phyloP scores from a whole-genome alignment of 2,113 vertebrate species.

The Microtus pennsylvanicus region DNA sequence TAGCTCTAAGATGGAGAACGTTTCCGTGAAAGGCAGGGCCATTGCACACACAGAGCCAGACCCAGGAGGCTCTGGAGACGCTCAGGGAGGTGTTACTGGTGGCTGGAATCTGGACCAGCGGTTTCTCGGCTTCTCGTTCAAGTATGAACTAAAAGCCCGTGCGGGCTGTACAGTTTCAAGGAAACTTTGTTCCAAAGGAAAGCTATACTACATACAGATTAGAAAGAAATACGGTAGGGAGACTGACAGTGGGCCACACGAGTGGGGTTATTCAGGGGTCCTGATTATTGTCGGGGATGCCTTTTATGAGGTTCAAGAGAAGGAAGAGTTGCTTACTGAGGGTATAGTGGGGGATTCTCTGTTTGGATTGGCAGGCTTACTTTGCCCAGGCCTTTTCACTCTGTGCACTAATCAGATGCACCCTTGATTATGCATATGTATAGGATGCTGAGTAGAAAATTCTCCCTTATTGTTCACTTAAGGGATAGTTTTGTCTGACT shows the following conservation, averaged over 20 bases:
- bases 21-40: neutral
- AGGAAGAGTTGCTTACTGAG: neutral
- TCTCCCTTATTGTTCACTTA: neutral
- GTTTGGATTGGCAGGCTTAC: neutral
- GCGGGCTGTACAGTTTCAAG: neutral
- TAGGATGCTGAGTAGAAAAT: neutral
- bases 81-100: neutral
- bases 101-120: too few species aligned
- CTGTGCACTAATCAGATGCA: too few species aligned
- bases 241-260: neutral
- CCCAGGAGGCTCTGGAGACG: neutral
- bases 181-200: neutral
- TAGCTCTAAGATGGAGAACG: neutral
- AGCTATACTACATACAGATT: neutral
- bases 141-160: neutral
- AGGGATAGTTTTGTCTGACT: neutral
- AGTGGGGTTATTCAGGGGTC: neutral
- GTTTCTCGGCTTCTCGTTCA: neutral
- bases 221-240: neutral
- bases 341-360: neutral
- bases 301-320: neutral
- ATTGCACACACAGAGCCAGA: accelerated
- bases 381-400: neutral
- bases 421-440: neutral
- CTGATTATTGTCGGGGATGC: neutral